Conservation (phyloP, 2,797 vertebrate species). For the Clarias laeviceps region DNA sequence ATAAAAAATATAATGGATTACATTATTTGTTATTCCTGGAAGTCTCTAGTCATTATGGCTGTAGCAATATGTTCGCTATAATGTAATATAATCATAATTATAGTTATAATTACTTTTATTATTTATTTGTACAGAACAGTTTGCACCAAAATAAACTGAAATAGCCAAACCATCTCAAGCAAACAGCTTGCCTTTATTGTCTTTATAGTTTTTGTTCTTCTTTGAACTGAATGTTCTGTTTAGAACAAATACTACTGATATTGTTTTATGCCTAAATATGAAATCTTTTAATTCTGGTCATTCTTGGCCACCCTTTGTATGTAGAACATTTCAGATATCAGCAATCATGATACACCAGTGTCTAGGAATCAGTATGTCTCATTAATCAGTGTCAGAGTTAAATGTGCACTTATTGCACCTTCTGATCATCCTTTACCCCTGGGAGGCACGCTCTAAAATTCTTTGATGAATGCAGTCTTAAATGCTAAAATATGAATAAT, state of each 20-base stretch:
- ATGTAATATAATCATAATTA: neutral
- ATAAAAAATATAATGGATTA: neutral
- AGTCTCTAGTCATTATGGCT: neutral
- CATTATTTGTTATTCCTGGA: neutral
- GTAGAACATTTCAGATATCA: neutral
- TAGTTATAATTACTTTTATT: neutral
- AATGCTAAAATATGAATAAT: slow-evolving; percentile 50
- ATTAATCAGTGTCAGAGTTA: slow-evolving; percentile 12
- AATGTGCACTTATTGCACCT: neutral
- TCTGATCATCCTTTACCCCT: slow-evolving; percentile 45
- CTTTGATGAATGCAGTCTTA: slow-evolving; percentile 49
- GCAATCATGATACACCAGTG: neutral
- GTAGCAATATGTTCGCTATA: neutral
- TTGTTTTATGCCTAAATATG: neutral
- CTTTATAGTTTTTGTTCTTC: neutral
- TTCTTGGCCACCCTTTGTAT: neutral
- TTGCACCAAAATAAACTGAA: neutral
- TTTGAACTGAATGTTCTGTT: neutral
- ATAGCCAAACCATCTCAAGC: neutral
- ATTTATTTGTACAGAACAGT: neutral
- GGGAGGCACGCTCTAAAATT: slow-evolving; percentile 43
- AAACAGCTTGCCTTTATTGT: neutral
- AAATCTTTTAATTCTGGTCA: neutral
- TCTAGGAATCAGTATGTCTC: neutral
- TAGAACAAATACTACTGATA: too few relatives aligned